A percentile compares a stretch with the other conserved stretches of the same genome.
Evolutionary conservation across 2,113 vertebrate genomes (phyloP).

Genomic region (Ctenodactylus gundi): DNA sequence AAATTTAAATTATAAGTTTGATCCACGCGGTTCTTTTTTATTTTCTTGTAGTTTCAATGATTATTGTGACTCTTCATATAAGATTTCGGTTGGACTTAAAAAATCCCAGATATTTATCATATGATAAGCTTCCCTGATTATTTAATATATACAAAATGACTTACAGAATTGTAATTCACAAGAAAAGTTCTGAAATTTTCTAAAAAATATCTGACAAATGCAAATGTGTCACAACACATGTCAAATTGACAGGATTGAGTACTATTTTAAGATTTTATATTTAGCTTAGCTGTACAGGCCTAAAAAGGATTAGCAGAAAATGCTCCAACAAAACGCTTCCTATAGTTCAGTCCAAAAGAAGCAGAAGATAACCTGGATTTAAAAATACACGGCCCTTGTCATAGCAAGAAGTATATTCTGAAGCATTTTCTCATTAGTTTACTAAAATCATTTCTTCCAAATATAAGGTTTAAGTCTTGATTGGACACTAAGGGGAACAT

Average conservation of each 20-base stretch:
- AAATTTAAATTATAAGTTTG: constrained; percentile 40
- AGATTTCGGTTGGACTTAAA: background rate
- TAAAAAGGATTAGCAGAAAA: background rate
- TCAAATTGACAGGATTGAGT: background rate
- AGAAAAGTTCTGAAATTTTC: background rate
- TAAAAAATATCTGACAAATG: background rate
- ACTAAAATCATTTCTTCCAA: constrained; percentile 25
- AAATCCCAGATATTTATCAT: background rate
- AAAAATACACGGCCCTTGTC: background rate
- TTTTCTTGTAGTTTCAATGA: constrained; percentile 44
- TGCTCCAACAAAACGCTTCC: background rate
- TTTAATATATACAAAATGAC: background rate
- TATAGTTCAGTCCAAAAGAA: background rate
- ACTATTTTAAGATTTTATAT: background rate
- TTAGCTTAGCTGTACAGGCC: background rate
- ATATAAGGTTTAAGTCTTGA: background rate
- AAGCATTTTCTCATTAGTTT: background rate
- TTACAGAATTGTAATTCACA: background rate
- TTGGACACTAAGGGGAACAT: background rate
- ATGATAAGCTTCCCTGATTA: background rate
- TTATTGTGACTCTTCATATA: background rate
- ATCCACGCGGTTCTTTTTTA: background rate
- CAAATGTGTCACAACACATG: background rate
- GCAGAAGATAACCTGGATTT: background rate
- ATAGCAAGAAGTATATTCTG: background rate